Evolutionary conservation across 2,113 vertebrate genomes (phyloP).

Genomic region (Genyomyrus donnyi): DNA sequence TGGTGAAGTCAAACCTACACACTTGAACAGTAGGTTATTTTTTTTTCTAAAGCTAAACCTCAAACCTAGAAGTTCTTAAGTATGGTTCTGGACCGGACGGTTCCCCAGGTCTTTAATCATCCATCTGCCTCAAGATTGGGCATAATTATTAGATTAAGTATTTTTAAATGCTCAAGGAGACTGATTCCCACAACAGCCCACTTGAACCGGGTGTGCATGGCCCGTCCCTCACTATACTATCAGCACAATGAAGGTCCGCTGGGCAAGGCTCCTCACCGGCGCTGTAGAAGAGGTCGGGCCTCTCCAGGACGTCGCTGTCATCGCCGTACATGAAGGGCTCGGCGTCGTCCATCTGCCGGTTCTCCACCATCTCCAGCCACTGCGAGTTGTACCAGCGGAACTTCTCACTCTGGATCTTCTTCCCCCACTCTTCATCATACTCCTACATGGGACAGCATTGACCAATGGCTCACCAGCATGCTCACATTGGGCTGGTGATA

Average conservation of each 20-base stretch:
- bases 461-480: not conserved
- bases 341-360: constrained; percentile 76
- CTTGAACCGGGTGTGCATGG: not conserved
- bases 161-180: not conserved
- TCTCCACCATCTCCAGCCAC: constrained; percentile 92
- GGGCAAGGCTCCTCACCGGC: constrained; percentile 59
- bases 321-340: constrained; percentile 75
- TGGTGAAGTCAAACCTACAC: not conserved
- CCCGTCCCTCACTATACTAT: not conserved
- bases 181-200: not conserved
- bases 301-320: constrained; percentile 74
- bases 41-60: not conserved
- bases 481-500: not conserved
- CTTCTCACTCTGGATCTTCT: constrained; percentile 84
- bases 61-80: not conserved
- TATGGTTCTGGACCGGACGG: not conserved
- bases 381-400: constrained; percentile 93
- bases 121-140: not conserved
- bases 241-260: not conserved
- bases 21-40: not conserved
- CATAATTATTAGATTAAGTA: not conserved
- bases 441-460: constrained; percentile 56
- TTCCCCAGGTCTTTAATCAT: not conserved
- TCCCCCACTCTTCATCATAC: constrained; percentile 83
- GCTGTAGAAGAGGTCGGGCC: constrained; percentile 77